phyloP scores from a whole-genome alignment of 2,113 vertebrate genomes.

The Elephantulus edwardii region DNA sequence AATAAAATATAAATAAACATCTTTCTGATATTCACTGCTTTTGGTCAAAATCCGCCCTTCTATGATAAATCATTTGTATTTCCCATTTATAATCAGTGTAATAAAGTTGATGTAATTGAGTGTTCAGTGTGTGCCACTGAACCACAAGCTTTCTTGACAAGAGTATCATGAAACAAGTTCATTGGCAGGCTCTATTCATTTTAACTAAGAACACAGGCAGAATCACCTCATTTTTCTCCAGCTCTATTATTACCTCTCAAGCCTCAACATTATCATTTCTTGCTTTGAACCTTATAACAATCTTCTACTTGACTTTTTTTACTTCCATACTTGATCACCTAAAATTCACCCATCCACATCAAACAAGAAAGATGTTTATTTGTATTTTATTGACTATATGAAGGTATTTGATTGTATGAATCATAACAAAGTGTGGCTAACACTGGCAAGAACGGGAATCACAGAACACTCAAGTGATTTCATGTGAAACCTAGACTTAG shows the following conservation, averaged over 20 bases:
- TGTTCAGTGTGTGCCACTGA: not conserved
- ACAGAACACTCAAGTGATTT: too few relatives aligned
- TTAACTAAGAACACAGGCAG: not conserved
- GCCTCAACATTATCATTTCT: not conserved
- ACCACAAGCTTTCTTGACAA: not conserved
- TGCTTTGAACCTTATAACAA: not conserved
- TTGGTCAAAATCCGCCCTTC: too few relatives aligned
- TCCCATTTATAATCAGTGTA: not conserved
- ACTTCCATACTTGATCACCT: not conserved
- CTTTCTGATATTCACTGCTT: too few relatives aligned
- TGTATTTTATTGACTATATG: too few relatives aligned
- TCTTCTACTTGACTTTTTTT: not conserved
- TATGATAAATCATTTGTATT: constrained; percentile 9
- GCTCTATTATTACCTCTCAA: not conserved
- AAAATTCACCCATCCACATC: too few relatives aligned
- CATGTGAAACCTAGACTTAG: too few relatives aligned
- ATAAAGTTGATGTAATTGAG: not conserved
- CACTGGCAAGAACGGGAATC: too few relatives aligned
- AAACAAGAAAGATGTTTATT: too few relatives aligned
- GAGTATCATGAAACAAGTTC: not conserved
- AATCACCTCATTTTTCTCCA: not conserved
- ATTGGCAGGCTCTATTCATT: not conserved
- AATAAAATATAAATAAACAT: too few relatives aligned
- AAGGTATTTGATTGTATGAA: too few relatives aligned
- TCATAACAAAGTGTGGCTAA: too few relatives aligned